Evolutionary conservation across 2,797 vertebrate species (phyloP), one percentile per base, ranked within the genome.

Genomic region (Pantherophis alleghaniensis): DNA sequence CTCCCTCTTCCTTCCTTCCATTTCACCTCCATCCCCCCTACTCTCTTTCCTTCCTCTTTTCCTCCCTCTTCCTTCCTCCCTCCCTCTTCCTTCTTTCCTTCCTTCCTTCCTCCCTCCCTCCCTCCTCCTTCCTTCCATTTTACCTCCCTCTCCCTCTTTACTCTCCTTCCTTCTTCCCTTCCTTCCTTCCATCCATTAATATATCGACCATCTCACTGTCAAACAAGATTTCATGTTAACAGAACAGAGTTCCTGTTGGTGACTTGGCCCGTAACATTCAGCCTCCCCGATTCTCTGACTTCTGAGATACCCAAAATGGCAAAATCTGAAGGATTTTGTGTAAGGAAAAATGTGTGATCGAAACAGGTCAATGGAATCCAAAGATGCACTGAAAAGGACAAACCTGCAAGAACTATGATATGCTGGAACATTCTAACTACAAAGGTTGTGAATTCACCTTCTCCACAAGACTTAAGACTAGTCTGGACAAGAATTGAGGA

Each of bases 71-170:
- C 4, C 4, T 57, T 5, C 56, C 56, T 57, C 16, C 16, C 1
- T 59, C 2, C 18, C 57, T 0, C 37, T 59, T 7, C 57, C 2
- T 7, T 59, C 18, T 18, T 6, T 14, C 16, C 97, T 3, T 22
- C 7, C 56, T 57, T 57, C 4, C 4, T 57, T 5, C 56, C 56
- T 57, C 16, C 16, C 1, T 59, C 2, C 97, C 97, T 97, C 98
- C 98, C 97, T 60, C 5, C 37, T 22, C 7, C 57, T 51, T 51
- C 10, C 26, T 57, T 94, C 94, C 96, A 94, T 95, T 57, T 57
- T 5, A 5, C 6, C 53, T 32, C 3, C 2, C 24, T 37, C 26
- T 47, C 9, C 26, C 20, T 92, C 97, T 9, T 10, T 12, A 3
- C 7, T 11, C 26, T 26, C 10, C 24, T 53, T 13, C 47, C 83